Evolutionary conservation across 2,888 invertebrate species (phyloP), one percentile per base, ranked within the genome.

Genomic region (Rhogogaster chlorosoma): DNA sequence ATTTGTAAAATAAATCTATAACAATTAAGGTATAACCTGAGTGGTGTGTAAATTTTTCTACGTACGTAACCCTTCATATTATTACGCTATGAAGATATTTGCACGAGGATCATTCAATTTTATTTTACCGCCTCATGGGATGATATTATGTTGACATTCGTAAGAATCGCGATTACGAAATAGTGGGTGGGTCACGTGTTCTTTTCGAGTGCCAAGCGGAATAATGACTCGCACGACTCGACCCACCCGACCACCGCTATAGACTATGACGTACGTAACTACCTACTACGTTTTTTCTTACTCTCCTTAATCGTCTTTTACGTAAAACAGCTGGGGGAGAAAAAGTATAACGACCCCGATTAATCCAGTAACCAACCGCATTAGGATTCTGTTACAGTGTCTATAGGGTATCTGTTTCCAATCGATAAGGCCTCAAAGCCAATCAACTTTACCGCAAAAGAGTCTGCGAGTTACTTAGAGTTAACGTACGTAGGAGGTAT

Each of bases 301-400:
- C 26, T 45, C 38, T 22, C 26, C 5, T 73, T n/a, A 12, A 10
- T 26, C 38, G 10, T 10, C 38, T 22, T 26, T 22, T 32, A 22
- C 12, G 38, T 73, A 18, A 26, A 49, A 15, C 15, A 15, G 53
- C n/a, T 12, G 36, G 26, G 67, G 32, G 18, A 32, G 75, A 77
- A 77, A 77, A 77, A 80, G 80, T 57, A 61, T 80, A 80, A 80
- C 80, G 80, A 61, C 80, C 80, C 61, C 80, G 61, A 57, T 80
- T 61, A 57, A 36, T 80, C 80, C 57, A n/a, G 77, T 77, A 36
- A 61, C 61, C 36, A 61, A 80, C 80, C 38, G 38, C 80, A 61
- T 61, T 29, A 61, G 61, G 36, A 80, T 80, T 45, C 80, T 32
- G 36, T 80, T 80, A 80, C 80, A 80, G n/a, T 38, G 61, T 61